phyloP scores from a whole-genome alignment of 1,140 invertebrate genomes.

The Leptonema lineaticorne region DNA sequence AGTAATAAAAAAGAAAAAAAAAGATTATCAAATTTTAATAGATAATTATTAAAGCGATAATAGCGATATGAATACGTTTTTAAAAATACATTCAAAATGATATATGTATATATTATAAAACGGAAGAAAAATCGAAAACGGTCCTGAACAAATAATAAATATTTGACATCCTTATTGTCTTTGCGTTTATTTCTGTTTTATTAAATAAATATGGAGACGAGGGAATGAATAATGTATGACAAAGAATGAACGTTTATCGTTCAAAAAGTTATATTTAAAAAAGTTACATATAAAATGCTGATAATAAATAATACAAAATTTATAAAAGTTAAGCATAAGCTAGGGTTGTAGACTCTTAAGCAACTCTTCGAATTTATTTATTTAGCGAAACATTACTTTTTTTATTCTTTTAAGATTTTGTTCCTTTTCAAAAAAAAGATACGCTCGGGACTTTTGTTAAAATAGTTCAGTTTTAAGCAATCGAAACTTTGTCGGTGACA shows the following conservation, averaged over 20 bases:
- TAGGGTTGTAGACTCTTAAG: not conserved
- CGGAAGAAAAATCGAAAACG: no score
- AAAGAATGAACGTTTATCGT: not conserved
- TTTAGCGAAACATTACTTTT: constrained; percentile 10
- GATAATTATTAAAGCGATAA: no score
- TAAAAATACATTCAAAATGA: no score
- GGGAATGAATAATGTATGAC: not conserved
- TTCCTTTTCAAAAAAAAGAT: no score
- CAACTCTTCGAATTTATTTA: constrained; percentile 9
- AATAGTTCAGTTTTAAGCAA: constrained; percentile 14
- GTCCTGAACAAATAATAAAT: no score
- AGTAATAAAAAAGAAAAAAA: no score
- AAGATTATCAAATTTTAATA: no score
- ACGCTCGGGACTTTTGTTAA: not conserved
- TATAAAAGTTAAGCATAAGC: constrained; percentile 1
- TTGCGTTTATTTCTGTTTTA: not conserved
- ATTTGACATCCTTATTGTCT: not conserved
- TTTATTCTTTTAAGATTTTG: not conserved
- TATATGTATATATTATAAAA: no score
- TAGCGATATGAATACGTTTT: no score
- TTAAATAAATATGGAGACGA: not conserved
- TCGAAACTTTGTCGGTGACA: constrained; percentile 17
- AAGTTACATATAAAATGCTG: no score
- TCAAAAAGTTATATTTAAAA: not conserved
- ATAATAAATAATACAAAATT: no score